A percentile compares a stretch with the other conserved stretches of the same genome.
Conservation (phyloP, 1,140 invertebrate genomes). For the Solen grandis region DNA sequence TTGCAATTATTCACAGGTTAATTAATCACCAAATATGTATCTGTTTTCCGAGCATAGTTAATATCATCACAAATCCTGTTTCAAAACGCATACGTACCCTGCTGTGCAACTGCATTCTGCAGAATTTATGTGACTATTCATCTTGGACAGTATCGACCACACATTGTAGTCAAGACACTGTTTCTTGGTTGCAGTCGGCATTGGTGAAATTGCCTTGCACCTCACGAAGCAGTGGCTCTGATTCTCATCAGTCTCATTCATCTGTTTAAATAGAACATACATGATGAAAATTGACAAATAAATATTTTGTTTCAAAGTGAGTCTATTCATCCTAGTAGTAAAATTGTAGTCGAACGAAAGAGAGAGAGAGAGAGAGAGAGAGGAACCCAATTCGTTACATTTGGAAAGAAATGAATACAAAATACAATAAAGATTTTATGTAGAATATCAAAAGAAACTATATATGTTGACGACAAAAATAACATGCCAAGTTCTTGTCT, state of each 20-base stretch:
- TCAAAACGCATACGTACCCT: too few relatives aligned
- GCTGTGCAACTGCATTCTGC: conserved; percentile 14
- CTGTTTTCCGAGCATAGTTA: too few relatives aligned
- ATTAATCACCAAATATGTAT: too few relatives aligned
- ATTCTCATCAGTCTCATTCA: conserved; percentile 17
- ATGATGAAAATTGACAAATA: neutral
- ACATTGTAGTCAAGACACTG: conserved; percentile 5
- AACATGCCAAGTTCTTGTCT: too few relatives aligned
- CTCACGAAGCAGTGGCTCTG: conserved; percentile 18
- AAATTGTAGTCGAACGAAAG: neutral
- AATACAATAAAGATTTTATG: neutral
- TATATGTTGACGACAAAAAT: too few relatives aligned
- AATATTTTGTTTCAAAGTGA: neutral
- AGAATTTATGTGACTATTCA: conserved; percentile 8
- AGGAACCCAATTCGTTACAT: neutral
- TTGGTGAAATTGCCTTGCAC: neutral
- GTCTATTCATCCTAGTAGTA: neutral
- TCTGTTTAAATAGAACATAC: too few relatives aligned
- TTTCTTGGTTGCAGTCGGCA: conserved; percentile 19
- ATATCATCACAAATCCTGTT: too few relatives aligned
- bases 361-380: neutral
- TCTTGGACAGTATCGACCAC: conserved; percentile 25
- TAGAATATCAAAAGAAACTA: neutral
- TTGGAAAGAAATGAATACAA: neutral
- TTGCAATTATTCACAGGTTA: too few relatives aligned